Percentiles rank a stretch among this genome's conserved stretches.
Evolutionary conservation across 2,113 vertebrate species (phyloP).

Genomic region (Psittacus erithacus): DNA sequence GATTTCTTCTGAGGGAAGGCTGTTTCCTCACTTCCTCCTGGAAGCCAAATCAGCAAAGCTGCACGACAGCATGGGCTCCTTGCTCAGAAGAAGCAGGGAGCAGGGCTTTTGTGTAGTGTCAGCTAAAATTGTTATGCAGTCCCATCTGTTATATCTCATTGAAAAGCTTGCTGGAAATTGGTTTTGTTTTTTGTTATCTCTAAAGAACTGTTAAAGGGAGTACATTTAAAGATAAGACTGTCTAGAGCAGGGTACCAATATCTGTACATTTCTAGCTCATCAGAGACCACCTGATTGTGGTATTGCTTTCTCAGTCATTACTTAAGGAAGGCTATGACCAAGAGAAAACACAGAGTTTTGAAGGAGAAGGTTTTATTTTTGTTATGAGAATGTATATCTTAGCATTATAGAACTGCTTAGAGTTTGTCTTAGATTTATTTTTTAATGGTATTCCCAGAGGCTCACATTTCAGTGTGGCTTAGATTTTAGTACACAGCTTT

Average conservation of each 20-base stretch:
- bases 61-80: background rate
- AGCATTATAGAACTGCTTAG: background rate
- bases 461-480: background rate
- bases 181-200: background rate
- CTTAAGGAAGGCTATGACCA: background rate
- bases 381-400: background rate
- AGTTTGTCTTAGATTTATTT: background rate
- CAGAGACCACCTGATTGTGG: background rate
- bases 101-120: background rate
- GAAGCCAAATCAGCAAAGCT: constrained; percentile 28
- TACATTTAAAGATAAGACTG: background rate
- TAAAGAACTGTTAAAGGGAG: background rate
- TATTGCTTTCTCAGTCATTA: background rate
- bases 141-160: constrained; percentile 38
- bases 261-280: background rate
- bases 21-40: background rate
- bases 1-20: background rate
- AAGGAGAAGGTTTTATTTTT: background rate
- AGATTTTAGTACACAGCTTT: background rate
- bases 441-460: background rate
- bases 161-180: background rate
- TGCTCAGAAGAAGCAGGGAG: constrained; percentile 12
- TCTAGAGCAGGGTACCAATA: background rate
- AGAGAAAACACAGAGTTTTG: background rate
- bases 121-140: background rate